Percentiles rank a stretch among this genome's conserved stretches.
These are phyloP conservation scores for Candoia aspera DNA, from an alignment of 2,113 vertebrate genomes.

Conservation along the genomic window DNA sequence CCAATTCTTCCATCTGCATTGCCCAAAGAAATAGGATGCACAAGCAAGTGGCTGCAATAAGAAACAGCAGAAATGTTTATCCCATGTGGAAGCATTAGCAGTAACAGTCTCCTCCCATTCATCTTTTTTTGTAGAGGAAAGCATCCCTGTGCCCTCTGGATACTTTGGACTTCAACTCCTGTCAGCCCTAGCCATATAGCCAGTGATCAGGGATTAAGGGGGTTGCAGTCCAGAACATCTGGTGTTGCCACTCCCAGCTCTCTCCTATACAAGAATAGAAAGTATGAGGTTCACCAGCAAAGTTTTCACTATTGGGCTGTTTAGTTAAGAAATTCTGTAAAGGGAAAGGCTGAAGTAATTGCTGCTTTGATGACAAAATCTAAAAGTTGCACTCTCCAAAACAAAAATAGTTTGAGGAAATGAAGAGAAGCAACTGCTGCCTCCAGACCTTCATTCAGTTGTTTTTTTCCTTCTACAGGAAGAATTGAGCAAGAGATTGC, in stretches of 20 bases:
- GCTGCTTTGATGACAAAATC: background rate
- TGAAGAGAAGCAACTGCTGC: background rate
- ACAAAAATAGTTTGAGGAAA: slow-evolving; percentile 2
- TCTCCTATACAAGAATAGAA: background rate
- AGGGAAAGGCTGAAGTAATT: background rate
- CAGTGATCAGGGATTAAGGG: background rate
- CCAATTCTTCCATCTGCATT: background rate
- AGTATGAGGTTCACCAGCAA: background rate
- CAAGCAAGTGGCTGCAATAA: background rate
- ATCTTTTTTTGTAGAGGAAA: background rate
- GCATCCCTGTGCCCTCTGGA: background rate
- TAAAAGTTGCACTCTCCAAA: background rate
- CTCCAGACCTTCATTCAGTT: background rate
- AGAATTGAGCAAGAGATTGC: background rate
- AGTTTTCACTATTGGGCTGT: background rate
- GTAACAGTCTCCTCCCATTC: background rate
- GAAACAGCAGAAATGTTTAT: background rate
- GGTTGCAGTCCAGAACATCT: background rate
- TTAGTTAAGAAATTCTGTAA: background rate
- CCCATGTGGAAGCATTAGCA: background rate
- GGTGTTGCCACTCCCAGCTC: background rate
- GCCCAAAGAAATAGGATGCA: background rate
- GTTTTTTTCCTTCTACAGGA: background rate
- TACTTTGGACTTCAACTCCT: background rate
- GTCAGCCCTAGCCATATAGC: background rate